phyloP scores from a whole-genome alignment of 2,797 vertebrate genomes.

The Arrhamphus sclerolepis region DNA sequence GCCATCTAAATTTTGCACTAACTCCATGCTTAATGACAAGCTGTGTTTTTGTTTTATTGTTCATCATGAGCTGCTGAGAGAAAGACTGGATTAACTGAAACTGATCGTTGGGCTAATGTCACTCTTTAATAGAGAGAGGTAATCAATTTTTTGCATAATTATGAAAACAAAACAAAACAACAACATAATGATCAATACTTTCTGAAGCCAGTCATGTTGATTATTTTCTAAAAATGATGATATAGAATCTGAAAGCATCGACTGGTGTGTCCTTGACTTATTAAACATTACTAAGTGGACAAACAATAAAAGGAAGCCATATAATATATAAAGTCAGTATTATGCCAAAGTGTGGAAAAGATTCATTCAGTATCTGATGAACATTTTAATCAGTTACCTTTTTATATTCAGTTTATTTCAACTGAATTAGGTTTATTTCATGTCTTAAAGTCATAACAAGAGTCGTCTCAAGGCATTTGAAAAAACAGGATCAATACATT shows the following conservation, averaged over 20 bases:
- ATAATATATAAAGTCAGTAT: too few species aligned
- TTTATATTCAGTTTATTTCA: too few species aligned
- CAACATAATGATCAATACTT: slow-evolving; percentile 33
- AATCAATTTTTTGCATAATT: slow-evolving; percentile 54
- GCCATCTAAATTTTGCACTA: slow-evolving; percentile 14
- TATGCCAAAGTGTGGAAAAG: too few species aligned
- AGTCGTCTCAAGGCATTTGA: too few species aligned
- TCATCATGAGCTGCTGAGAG: slow-evolving; percentile 36
- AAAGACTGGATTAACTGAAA: slow-evolving; percentile 44
- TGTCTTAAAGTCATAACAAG: too few species aligned
- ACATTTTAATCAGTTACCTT: too few species aligned
- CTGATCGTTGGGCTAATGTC: slow-evolving; percentile 41
- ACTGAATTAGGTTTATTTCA: too few species aligned
- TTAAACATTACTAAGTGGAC: too few species aligned
- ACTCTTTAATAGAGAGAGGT: slow-evolving; percentile 15
- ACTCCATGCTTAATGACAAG: slow-evolving; percentile 41
- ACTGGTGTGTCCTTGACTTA: background rate
- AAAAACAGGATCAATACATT: too few species aligned
- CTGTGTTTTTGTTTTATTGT: slow-evolving; percentile 50
- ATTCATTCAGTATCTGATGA: too few species aligned
- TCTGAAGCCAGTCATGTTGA: slow-evolving; percentile 18
- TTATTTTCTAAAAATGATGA: slow-evolving; percentile 35
- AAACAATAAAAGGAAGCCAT: too few species aligned
- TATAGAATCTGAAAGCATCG: background rate
- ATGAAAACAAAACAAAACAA: slow-evolving; percentile 35